These are phyloP conservation scores for Heterotis niloticus DNA, from an alignment of 2,113 vertebrate species.

Conservation along the genomic window DNA sequence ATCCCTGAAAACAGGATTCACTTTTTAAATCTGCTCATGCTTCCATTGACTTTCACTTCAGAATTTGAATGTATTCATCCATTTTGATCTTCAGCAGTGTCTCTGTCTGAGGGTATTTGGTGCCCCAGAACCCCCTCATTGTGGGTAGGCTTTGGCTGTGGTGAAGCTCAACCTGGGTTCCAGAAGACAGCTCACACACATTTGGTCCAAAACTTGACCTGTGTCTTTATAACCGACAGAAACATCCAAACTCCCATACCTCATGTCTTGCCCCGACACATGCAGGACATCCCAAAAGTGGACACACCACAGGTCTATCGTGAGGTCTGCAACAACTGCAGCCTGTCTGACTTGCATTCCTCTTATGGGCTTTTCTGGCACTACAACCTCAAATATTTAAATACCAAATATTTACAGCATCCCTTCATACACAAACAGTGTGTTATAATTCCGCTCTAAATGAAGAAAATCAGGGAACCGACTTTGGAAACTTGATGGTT, in stretches of 20 bases:
- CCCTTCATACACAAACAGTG: neutral
- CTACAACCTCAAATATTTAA: neutral
- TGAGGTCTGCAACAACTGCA: too few species aligned
- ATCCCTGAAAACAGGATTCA: neutral
- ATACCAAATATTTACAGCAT: constrained; percentile 11
- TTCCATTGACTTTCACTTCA: neutral
- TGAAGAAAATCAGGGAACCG: neutral
- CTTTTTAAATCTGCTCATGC: neutral
- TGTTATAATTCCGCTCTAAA: constrained; percentile 10
- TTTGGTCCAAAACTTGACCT: too few species aligned
- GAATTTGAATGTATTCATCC: neutral
- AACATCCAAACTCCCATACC: too few species aligned
- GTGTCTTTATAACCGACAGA: too few species aligned
- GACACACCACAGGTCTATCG: neutral
- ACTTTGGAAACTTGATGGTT: neutral
- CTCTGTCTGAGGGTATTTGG: too few species aligned
- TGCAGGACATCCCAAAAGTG: neutral
- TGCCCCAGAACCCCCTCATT: neutral
- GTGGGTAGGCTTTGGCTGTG: too few species aligned
- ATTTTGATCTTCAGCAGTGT: neutral
- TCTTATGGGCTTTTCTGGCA: neutral
- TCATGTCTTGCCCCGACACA: neutral
- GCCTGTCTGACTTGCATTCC: neutral
- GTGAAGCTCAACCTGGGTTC: too few species aligned
- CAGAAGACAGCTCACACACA: too few species aligned